Evolutionary conservation across 1,140 invertebrate species (phyloP).

Genomic region (Calephelis virginiensis): DNA sequence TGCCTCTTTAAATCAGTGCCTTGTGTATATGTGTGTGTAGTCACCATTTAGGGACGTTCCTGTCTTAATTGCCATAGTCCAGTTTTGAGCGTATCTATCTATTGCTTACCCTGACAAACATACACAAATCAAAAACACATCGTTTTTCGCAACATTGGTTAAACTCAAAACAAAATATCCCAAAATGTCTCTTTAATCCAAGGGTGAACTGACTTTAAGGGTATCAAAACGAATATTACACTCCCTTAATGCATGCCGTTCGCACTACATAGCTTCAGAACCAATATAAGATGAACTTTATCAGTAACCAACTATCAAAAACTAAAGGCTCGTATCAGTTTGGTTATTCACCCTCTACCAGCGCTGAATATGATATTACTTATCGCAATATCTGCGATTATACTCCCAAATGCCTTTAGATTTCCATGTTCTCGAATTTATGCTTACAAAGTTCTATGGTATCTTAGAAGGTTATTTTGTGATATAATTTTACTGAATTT

Average conservation of each 20-base stretch:
- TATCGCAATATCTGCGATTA: slow-evolving; percentile 26
- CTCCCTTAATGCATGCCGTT: slow-evolving; percentile 16
- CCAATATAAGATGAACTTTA: slow-evolving; percentile 4
- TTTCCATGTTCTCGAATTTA: slow-evolving; percentile 19
- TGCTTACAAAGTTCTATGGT: slow-evolving; percentile 20
- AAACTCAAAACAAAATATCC: neutral
- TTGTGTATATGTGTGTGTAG: too few relatives aligned
- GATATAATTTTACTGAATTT: slow-evolving; percentile 2
- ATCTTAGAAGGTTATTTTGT: slow-evolving; percentile 17
- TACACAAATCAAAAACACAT: too few relatives aligned
- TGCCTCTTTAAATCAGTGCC: too few relatives aligned
- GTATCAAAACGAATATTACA: slow-evolving; percentile 6
- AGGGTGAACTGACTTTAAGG: slow-evolving; percentile 14
- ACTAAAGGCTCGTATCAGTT: slow-evolving; percentile 10
- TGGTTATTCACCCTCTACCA: slow-evolving; percentile 23
- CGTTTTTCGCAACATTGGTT: too few relatives aligned
- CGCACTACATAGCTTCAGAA: neutral
- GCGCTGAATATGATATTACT: slow-evolving; percentile 23
- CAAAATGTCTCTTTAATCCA: slow-evolving; percentile 11
- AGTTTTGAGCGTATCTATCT: too few relatives aligned
- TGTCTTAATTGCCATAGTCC: too few relatives aligned
- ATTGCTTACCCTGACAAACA: neutral
- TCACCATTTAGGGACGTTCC: too few relatives aligned
- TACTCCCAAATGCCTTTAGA: slow-evolving; percentile 22
- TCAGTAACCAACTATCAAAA: slow-evolving; percentile 1